Evolutionary conservation across 2,113 vertebrate species (phyloP).

Genomic region (Enhydra lutris): DNA sequence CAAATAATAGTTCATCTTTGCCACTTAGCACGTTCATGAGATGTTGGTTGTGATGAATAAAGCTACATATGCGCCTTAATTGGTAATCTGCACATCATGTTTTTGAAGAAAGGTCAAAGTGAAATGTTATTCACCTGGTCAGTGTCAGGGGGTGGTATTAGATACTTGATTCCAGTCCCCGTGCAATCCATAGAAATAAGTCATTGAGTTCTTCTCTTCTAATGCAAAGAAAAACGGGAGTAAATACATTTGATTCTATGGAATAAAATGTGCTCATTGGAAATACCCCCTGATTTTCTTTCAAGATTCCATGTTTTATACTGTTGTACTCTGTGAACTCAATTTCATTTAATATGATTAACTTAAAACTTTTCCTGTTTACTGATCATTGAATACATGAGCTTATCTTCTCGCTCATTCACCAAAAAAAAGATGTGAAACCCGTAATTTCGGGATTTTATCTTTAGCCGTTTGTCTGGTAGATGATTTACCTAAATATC

Average conservation of each 20-base stretch:
- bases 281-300: background rate
- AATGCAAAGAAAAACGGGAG: background rate
- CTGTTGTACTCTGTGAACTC: background rate
- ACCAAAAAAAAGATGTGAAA: background rate
- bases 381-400: background rate
- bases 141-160: background rate
- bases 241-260: background rate
- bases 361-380: conserved; percentile 4
- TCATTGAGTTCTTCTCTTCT: background rate
- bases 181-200: background rate
- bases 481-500: background rate
- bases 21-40: background rate
- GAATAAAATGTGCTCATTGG: background rate
- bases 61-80: background rate
- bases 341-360: background rate
- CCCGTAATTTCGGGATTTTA: background rate
- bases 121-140: background rate
- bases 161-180: background rate
- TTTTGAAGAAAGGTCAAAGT: conserved; percentile 24
- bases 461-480: background rate
- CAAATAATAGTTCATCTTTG: conserved; percentile 28
- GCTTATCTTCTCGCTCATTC: background rate
- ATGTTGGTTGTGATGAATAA: background rate
- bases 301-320: background rate
- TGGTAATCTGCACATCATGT: background rate